These are phyloP conservation scores for Cephus nigrinus DNA, from an alignment of 2,888 invertebrate species.

Conservation along the genomic window DNA sequence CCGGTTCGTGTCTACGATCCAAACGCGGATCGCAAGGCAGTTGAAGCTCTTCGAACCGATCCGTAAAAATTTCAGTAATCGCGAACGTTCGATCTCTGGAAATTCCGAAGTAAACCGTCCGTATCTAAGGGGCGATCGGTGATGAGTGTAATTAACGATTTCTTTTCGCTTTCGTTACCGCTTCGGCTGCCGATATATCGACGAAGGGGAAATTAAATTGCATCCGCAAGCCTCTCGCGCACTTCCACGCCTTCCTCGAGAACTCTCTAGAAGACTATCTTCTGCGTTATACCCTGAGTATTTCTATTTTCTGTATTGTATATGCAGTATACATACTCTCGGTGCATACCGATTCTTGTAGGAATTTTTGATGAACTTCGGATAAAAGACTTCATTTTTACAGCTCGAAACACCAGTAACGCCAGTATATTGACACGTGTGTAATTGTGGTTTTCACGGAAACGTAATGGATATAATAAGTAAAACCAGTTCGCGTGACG, in stretches of 20 bases:
- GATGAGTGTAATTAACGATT: not conserved
- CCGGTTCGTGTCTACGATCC: not conserved
- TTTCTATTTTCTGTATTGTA: not conserved
- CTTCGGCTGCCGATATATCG: not conserved
- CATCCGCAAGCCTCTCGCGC: not conserved
- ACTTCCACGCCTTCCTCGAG: not conserved
- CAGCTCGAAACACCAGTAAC: not conserved
- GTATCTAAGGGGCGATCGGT: not conserved
- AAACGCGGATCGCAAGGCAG: not conserved
- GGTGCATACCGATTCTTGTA: not conserved
- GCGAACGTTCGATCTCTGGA: not conserved
- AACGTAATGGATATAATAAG: not conserved
- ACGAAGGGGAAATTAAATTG: not conserved
- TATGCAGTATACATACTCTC: not conserved
- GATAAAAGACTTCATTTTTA: not conserved
- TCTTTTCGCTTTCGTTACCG: not conserved
- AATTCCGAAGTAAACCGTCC: not conserved
- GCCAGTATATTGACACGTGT: not conserved
- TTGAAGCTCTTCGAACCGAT: not conserved
- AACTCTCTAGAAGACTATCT: not conserved
- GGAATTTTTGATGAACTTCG: not conserved
- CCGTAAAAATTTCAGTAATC: not conserved
- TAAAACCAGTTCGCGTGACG: not conserved
- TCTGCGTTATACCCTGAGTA: not conserved
- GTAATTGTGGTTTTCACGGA: not conserved